phyloP scores from a whole-genome alignment of 2,888 invertebrate genomes.

The Lycia hirtaria region DNA sequence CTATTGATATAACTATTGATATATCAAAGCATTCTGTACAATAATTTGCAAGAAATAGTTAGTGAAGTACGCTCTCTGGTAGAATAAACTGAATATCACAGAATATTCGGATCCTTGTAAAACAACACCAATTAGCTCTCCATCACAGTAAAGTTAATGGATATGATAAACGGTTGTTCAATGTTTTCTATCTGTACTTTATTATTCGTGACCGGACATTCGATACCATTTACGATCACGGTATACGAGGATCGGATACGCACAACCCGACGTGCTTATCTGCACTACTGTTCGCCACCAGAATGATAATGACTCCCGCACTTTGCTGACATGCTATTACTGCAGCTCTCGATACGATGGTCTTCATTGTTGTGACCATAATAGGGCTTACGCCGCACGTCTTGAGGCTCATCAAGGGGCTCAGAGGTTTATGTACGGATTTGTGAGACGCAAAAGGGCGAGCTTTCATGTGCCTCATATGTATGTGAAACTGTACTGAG shows the following conservation, averaged over 20 bases:
- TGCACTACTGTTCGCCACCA: conserved; percentile 48
- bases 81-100: no score
- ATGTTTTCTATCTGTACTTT: conserved; percentile 2
- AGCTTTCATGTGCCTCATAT: neutral
- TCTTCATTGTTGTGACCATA: conserved; percentile 6
- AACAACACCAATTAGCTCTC: no score
- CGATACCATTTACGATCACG: conserved; percentile 58
- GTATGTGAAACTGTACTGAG: neutral
- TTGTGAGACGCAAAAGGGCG: conserved; percentile 2
- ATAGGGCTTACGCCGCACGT: conserved; percentile 4
- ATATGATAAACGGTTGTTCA: neutral
- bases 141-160: no score
- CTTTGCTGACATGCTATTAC: neutral
- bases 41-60: no score
- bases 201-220: conserved; percentile 48
- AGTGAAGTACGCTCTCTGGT: no score
- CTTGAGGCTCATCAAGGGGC: conserved; percentile 18
- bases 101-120: no score
- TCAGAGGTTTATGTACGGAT: conserved; percentile 16
- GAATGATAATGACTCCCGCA: conserved; percentile 40
- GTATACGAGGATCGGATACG: conserved; percentile 43
- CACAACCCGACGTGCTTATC: conserved; percentile 47
- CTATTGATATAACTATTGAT: no score
- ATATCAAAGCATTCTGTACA: no score
- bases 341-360: conserved; percentile 16